Percentiles rank a stretch among this genome's conserved stretches.
phyloP scores from a whole-genome alignment of 2,113 vertebrate genomes.

The Sakesphorus luctuosus region DNA sequence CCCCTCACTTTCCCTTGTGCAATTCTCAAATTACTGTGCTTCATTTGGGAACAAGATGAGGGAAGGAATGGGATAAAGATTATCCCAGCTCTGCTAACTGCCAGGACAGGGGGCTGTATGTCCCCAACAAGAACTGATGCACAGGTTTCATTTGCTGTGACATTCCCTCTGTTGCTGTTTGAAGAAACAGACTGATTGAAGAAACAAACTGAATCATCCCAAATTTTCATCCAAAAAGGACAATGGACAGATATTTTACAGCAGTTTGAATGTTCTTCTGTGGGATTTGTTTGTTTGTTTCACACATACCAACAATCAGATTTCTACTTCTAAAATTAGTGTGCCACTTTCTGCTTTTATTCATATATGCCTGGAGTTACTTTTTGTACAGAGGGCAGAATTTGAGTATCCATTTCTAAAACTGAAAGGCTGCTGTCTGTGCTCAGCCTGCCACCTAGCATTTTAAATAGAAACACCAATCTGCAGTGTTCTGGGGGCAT shows the following conservation, averaged over 20 bases:
- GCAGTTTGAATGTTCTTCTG: background rate
- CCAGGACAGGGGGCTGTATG: background rate
- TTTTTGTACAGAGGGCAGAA: background rate
- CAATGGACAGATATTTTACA: background rate
- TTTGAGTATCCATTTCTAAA: background rate
- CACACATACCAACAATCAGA: background rate
- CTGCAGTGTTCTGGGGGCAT: background rate
- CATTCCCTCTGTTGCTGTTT: background rate
- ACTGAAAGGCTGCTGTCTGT: background rate
- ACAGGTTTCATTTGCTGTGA: background rate
- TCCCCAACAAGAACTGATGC: background rate
- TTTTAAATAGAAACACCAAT: background rate
- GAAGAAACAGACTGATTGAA: background rate
- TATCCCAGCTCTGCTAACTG: background rate
- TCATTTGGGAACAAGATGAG: background rate
- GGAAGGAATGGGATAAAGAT: background rate
- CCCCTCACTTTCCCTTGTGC: background rate
- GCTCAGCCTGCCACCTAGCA: slow-evolving; percentile 13
- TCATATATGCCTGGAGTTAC: background rate
- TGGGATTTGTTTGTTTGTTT: background rate
- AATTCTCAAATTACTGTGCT: background rate
- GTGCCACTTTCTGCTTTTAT: background rate
- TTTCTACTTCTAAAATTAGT: background rate
- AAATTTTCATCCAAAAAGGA: background rate
- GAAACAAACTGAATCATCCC: background rate